These are phyloP conservation scores for Anguilla obscura DNA, from an alignment of 2,797 vertebrate species.

Conservation along the genomic window DNA sequence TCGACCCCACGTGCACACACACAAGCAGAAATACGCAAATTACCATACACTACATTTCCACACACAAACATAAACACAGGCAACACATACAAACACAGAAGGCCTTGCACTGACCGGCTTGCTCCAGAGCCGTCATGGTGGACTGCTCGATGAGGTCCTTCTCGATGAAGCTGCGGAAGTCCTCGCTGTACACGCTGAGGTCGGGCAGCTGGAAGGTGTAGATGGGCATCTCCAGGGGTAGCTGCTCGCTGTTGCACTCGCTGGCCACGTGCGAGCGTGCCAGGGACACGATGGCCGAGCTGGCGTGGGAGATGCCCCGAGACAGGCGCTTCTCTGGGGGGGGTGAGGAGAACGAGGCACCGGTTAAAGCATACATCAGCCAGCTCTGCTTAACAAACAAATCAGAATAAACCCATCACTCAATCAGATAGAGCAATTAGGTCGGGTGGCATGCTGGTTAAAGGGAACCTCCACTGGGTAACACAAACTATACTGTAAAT, in stretches of 20 bases:
- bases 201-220: conserved; percentile 81
- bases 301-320: conserved; percentile 78
- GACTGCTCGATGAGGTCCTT: conserved; percentile 79
- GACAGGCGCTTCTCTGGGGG: conserved; percentile 76
- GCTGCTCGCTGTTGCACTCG: conserved; percentile 76
- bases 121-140: conserved; percentile 79
- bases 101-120: conserved; percentile 67
- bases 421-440: not conserved
- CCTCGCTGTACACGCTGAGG: conserved; percentile 78
- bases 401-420: not conserved
- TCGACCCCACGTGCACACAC: not conserved
- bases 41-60: not conserved
- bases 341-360: conserved; percentile 6
- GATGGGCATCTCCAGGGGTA: conserved; percentile 79
- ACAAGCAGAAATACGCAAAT: not conserved
- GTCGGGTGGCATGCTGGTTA: not conserved
- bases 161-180: conserved; percentile 79
- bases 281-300: conserved; percentile 75
- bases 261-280: conserved; percentile 77
- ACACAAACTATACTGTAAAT: not conserved
- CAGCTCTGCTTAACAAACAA: not conserved
- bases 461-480: not conserved
- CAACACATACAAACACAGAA: not conserved
- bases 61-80: not conserved
- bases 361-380: not conserved